phyloP scores from a whole-genome alignment of 2,888 invertebrate genomes.

The Phyllotreta cruciferae region DNA sequence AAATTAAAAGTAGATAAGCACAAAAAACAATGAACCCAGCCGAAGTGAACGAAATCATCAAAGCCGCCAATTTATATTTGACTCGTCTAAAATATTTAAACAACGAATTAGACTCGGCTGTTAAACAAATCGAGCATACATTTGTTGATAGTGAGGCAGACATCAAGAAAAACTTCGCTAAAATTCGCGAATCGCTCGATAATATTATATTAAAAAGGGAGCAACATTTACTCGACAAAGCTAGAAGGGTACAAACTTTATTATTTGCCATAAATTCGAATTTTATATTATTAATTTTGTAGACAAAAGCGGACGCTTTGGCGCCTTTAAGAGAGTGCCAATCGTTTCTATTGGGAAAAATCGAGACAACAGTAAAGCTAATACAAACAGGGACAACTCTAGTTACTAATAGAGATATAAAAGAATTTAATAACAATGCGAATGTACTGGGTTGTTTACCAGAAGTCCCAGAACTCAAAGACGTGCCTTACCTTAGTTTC shows the following conservation, averaged over 20 bases:
- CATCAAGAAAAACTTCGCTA: constrained; percentile 51
- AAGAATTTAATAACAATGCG: constrained; percentile 49
- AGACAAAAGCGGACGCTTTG: constrained; percentile 55
- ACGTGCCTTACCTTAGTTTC: constrained; percentile 64
- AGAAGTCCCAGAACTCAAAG: constrained; percentile 64
- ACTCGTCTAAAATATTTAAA: constrained; percentile 47
- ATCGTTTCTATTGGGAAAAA: constrained; percentile 56
- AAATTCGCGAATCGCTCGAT: constrained; percentile 45
- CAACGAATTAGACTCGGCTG: constrained; percentile 49
- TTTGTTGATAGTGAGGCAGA: constrained; percentile 51
- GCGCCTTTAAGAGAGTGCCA: constrained; percentile 58
- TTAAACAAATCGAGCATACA: constrained; percentile 51
- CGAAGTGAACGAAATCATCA: constrained; percentile 52
- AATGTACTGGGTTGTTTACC: constrained; percentile 62
- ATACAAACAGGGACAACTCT: constrained; percentile 51
- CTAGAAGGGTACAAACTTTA: constrained; percentile 47
- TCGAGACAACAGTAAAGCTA: constrained; percentile 54
- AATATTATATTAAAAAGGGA: constrained; percentile 49
- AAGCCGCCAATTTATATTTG: constrained; percentile 52
- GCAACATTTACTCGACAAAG: constrained; percentile 47
- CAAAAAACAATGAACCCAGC: constrained; percentile 42
- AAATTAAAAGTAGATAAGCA: not conserved
- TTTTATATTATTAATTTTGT: constrained; percentile 35
- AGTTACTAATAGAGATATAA: constrained; percentile 39
- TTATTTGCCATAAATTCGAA: too few species aligned